These are phyloP conservation scores for Petaurus breviceps DNA, from an alignment of 2,113 vertebrate species.

Conservation along the genomic window DNA sequence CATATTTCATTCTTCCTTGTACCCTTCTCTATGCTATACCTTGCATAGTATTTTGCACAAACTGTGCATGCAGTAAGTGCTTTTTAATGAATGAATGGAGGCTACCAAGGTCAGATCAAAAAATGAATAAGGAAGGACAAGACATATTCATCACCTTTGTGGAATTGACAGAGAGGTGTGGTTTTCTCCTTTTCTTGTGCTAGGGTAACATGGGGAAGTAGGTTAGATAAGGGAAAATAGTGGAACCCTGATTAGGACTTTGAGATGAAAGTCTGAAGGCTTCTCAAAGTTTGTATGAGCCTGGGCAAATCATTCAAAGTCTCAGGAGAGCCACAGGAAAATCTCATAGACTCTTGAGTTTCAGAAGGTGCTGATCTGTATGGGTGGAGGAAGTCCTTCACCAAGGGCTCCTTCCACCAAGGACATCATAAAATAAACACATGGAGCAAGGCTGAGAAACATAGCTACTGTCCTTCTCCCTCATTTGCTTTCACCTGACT, in stretches of 20 bases:
- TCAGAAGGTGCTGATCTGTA: neutral
- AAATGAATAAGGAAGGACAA: neutral
- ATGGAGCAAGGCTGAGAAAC: neutral
- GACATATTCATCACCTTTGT: neutral
- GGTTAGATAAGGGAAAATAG: neutral
- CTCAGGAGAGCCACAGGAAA: neutral
- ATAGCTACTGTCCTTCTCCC: neutral
- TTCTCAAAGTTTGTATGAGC: neutral
- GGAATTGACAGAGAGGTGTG: neutral
- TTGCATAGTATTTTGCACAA: neutral
- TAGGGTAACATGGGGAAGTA: neutral
- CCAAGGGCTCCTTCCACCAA: neutral
- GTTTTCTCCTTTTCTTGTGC: neutral
- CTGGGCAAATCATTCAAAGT: neutral
- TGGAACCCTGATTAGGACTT: neutral
- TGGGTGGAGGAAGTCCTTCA: neutral
- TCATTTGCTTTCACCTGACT: neutral
- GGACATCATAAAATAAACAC: neutral
- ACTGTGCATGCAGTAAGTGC: neutral
- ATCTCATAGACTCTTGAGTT: neutral
- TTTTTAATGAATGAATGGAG: neutral
- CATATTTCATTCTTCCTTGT: neutral
- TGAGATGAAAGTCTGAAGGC: neutral
- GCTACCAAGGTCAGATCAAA: neutral
- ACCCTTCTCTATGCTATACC: neutral